A percentile compares a stretch with the other conserved stretches of the same genome.
Conservation (phyloP, 2,113 vertebrate species). For the Mus pahari region DNA sequence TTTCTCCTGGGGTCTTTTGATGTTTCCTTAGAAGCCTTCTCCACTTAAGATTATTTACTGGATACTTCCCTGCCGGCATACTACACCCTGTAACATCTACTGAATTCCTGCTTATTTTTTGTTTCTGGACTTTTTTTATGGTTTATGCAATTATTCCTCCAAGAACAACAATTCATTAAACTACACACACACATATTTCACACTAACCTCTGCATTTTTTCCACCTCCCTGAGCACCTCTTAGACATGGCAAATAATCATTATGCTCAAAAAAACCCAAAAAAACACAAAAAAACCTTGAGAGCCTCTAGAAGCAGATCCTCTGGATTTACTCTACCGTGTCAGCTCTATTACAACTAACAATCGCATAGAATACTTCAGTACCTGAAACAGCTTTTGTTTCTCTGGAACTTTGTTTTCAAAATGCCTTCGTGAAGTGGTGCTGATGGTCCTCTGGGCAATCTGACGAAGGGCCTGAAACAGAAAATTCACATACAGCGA, state of each 20-base stretch:
- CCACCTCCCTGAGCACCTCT: neutral
- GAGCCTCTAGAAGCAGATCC: neutral
- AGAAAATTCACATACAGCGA: neutral
- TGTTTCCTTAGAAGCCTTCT: conserved; percentile 5
- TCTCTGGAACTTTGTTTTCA: conserved; percentile 89
- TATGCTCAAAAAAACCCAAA: neutral
- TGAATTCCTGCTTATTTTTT: neutral
- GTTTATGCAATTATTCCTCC: neutral
- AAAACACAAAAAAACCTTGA: neutral
- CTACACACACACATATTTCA: neutral
- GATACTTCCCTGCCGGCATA: neutral
- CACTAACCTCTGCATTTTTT: neutral
- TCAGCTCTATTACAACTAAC: conserved; percentile 6
- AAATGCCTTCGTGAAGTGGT: conserved; percentile 88
- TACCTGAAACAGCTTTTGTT: conserved; percentile 97
- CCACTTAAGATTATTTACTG: neutral
- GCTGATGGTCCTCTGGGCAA: conserved; percentile 89
- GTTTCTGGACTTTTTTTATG: neutral
- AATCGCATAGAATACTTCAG: neutral
- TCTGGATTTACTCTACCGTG: conserved; percentile 21
- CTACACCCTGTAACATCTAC: neutral
- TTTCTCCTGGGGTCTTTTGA: neutral
- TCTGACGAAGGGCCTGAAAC: conserved; percentile 89
- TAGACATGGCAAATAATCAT: neutral
- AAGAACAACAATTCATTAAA: neutral